These are phyloP conservation scores for Pollenia angustigena DNA, from an alignment of 2,888 invertebrate species.

Conservation along the genomic window DNA sequence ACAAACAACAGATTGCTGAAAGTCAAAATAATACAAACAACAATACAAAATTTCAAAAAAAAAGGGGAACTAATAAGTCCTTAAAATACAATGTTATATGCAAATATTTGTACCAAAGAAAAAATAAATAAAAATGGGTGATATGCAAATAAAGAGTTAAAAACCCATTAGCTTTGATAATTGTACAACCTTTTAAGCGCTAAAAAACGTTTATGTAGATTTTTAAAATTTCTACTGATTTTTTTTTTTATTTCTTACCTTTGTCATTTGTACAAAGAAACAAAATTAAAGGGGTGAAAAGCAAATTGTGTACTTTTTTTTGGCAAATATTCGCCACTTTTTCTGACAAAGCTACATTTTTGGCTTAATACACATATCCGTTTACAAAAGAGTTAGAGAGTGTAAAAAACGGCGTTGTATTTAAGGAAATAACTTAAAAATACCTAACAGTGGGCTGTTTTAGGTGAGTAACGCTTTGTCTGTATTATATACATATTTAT, in stretches of 20 bases:
- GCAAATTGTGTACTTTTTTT: background rate
- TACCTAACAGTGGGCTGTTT: background rate
- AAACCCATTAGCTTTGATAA: slow-evolving; percentile 75
- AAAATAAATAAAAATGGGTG: background rate
- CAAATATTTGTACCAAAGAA: background rate
- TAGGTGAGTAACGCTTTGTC: background rate
- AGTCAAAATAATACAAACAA: slow-evolving; percentile 23
- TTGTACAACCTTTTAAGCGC: slow-evolving; percentile 57
- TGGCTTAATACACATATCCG: background rate
- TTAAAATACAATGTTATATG: slow-evolving; percentile 16
- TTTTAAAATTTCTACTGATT: slow-evolving; percentile 6
- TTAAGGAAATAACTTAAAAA: slow-evolving; percentile 18
- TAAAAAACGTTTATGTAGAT: slow-evolving; percentile 37
- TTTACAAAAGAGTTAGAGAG: background rate
- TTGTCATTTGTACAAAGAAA: background rate
- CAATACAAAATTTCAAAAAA: background rate
- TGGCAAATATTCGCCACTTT: slow-evolving; percentile 14
- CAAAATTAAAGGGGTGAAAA: background rate
- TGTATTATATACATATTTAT: slow-evolving; percentile 4
- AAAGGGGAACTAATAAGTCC: background rate
- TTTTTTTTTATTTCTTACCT: no score
- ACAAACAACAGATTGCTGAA: slow-evolving; percentile 28
- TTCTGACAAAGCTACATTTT: slow-evolving; percentile 6
- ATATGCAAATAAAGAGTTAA: slow-evolving; percentile 74
- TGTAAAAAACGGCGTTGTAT: background rate